Percentiles rank a stretch among this genome's conserved stretches.
Evolutionary conservation across 2,797 vertebrate genomes (phyloP).

Genomic region (Syngnathus rostellatus): DNA sequence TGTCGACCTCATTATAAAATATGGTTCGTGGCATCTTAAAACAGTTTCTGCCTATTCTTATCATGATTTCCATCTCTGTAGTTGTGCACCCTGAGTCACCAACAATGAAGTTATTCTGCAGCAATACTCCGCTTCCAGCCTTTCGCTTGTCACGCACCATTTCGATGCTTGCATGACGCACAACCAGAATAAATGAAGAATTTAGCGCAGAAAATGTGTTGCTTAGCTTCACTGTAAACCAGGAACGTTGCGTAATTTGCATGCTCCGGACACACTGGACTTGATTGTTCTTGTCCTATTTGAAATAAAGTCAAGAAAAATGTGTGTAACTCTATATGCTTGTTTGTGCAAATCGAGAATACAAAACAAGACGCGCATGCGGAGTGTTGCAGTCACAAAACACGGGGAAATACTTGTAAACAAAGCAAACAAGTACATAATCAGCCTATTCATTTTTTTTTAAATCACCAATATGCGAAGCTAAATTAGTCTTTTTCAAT

Average conservation of each 20-base stretch:
- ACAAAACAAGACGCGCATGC: not conserved
- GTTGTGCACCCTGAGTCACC: not conserved
- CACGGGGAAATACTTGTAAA: not conserved
- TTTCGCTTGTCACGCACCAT: not conserved
- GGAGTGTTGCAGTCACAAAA: not conserved
- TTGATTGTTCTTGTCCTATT: not conserved
- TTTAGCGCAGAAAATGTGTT: not conserved
- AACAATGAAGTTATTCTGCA: slow-evolving; percentile 1
- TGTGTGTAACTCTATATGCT: not conserved
- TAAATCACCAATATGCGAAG: not conserved
- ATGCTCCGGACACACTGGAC: not conserved
- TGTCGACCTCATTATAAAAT: not conserved
- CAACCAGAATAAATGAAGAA: not conserved
- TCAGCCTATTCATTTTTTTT: not conserved
- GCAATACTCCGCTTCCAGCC: not conserved
- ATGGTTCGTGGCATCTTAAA: not conserved
- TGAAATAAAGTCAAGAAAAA: not conserved
- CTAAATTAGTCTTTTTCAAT: not conserved
- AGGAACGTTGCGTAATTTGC: not conserved
- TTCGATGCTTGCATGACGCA: not conserved
- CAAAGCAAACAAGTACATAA: no score
- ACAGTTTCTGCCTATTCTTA: not conserved
- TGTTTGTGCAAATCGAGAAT: not conserved
- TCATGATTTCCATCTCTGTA: not conserved
- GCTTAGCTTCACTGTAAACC: not conserved